phyloP scores from a whole-genome alignment of 2,113 vertebrate species.

The Rousettus leschenaultii region DNA sequence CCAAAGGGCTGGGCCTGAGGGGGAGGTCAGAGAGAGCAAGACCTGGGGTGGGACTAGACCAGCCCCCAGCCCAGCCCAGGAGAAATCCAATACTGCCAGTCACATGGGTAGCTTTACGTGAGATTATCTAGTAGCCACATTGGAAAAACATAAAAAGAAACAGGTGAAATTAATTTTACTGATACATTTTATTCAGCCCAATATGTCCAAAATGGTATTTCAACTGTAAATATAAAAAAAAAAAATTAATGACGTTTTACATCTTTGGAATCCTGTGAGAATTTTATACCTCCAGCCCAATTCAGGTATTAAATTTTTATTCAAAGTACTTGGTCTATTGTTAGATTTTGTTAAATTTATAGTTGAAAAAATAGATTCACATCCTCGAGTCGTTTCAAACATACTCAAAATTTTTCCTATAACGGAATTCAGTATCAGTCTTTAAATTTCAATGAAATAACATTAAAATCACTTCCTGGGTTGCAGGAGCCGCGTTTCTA shows the following conservation, averaged over 20 bases:
- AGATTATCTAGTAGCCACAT: not conserved
- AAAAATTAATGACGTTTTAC: not conserved
- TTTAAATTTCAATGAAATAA: not conserved
- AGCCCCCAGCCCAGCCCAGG: no score
- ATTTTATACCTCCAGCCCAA: not conserved
- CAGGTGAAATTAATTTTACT: not conserved
- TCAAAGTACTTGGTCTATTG: not conserved
- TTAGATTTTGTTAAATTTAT: not conserved
- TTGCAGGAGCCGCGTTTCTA: not conserved
- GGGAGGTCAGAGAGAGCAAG: not conserved
- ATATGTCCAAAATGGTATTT: not conserved
- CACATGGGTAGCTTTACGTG: not conserved
- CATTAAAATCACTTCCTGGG: not conserved
- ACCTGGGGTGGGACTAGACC: not conserved
- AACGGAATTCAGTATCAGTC: not conserved
- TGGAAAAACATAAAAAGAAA: not conserved
- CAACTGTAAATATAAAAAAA: not conserved
- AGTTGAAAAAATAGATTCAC: not conserved
- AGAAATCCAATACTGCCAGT: not conserved
- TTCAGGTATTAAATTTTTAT: slow-evolving; percentile 19
- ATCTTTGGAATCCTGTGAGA: not conserved
- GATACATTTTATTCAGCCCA: not conserved
- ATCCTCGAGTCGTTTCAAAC: not conserved
- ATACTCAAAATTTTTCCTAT: not conserved
- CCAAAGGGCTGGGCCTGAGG: not conserved